Base-by-base conservation (phyloP, 1,140 invertebrate genomes). In the Diuraphis noxia region DNA sequence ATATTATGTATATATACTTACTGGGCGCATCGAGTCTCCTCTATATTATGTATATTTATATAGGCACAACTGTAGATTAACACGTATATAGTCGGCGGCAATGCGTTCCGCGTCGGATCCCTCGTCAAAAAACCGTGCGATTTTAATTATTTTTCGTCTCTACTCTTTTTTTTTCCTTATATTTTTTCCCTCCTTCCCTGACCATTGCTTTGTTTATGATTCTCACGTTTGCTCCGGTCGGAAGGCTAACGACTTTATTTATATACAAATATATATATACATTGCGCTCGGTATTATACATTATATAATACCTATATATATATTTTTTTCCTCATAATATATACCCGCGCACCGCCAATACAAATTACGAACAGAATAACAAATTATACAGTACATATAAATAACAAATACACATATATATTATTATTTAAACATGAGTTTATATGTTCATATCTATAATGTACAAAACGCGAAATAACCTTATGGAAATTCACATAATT, bases 91-190 rank as follows among this genome's bases (percentile, higher is more conserved):
- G n/a, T 89, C 88, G 87, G 36, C 87, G 87, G 52, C 52, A 43
- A 40, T 40, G 88, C 88, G 88, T 90, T 90, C 89, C 89, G 89
- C 89, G 89, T 91, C 89, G 77, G 77, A 82, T 90, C 88, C 88
- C 38, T 49, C 88, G 88, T 90, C 88, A 38, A 79, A 79, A 90
- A 81, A 81, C 88, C 88, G 88, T 49, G 88, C 88, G 88, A 91
- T 91, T 91, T 91, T 91, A 81, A 91, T 91, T 91, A 91, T 92
- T 89, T 89, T 91, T 92, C 79, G 77, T 56, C 84, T 43, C n/a
- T 63, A 82, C 88, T 85, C 25, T 30, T 82, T 84, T 77, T n/a
- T 49, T 82, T 79, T 91, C 21, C 5, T 63, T 72, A 49, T 56
- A 56, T 72, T 72, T 56, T 49, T 49, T 84, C 25, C 63, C n/a